phyloP scores from a whole-genome alignment of 2,888 invertebrate species.

The Megastigmus dorsalis region DNA sequence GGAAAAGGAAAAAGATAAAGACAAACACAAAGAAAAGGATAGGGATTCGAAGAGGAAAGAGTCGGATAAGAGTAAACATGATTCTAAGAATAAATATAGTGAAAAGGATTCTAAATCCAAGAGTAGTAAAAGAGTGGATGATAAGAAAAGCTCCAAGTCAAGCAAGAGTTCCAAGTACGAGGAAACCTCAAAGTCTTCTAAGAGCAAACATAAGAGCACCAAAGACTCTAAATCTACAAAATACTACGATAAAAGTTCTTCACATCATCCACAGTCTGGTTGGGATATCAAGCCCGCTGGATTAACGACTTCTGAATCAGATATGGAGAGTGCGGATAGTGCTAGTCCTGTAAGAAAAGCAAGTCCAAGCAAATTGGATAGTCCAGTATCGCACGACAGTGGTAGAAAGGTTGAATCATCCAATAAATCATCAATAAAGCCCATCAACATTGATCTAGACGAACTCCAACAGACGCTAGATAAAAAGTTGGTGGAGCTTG shows the following conservation, averaged over 20 bases:
- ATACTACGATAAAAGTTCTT: not conserved
- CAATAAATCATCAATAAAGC: too few species aligned
- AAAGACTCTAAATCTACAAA: conserved; percentile 21
- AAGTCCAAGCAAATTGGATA: not conserved
- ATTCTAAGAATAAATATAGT: conserved; percentile 26
- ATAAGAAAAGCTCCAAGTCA: conserved; percentile 35
- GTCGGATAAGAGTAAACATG: too few species aligned
- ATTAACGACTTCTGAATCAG: conserved; percentile 3
- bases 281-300: conserved; percentile 51
- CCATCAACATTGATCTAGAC: conserved; percentile 44
- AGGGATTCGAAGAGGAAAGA: conserved; percentile 56
- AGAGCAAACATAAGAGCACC: conserved; percentile 23
- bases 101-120: conserved; percentile 51
- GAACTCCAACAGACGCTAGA: conserved; percentile 52
- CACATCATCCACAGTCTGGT: conserved; percentile 13
- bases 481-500: conserved; percentile 48
- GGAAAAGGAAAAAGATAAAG: conserved; percentile 57
- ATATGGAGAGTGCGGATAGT: too few species aligned
- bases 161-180: conserved; percentile 32
- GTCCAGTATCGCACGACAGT: not conserved
- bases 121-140: conserved; percentile 45
- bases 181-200: conserved; percentile 18
- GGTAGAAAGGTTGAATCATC: too few species aligned
- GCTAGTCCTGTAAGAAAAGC: not conserved
- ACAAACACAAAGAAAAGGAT: conserved; percentile 49